Conservation (phyloP, 2,888 invertebrate genomes). For the Bedellia somnulentella region DNA sequence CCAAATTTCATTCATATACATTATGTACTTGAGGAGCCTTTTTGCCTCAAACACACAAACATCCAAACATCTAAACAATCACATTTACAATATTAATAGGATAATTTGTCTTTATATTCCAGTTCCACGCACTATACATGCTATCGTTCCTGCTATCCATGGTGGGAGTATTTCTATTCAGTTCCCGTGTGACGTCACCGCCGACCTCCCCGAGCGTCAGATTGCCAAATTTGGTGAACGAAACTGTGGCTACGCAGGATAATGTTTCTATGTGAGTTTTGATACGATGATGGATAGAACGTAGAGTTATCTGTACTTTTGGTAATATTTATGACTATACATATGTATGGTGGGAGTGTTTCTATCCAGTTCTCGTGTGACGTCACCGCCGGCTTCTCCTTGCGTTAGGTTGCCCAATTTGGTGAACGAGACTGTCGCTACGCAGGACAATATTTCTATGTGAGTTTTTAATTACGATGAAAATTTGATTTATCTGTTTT, state of each 20-base stretch:
- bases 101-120: constrained; percentile 27
- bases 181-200: constrained; percentile 63
- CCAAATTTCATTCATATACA: no score
- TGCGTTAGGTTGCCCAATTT: constrained; percentile 19
- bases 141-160: constrained; percentile 76
- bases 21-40: no score
- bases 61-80: no score
- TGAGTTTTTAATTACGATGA: no score
- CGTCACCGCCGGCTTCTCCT: constrained; percentile 45
- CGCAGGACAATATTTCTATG: no score
- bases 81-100: no score
- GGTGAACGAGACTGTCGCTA: no score
- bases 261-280: constrained; percentile 49
- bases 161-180: constrained; percentile 66
- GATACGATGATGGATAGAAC: neutral
- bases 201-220: constrained; percentile 25
- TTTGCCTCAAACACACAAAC: no score
- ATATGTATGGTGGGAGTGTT: constrained; percentile 75
- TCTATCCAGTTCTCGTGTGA: constrained; percentile 59
- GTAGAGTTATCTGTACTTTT: no score
- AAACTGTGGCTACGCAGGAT: constrained; percentile 19
- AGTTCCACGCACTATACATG: constrained; percentile 85
- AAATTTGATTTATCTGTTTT: no score
- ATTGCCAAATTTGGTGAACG: constrained; percentile 21
- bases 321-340: no score